phyloP scores from a whole-genome alignment of 1,140 invertebrate genomes.

The Drosophila sp. region DNA sequence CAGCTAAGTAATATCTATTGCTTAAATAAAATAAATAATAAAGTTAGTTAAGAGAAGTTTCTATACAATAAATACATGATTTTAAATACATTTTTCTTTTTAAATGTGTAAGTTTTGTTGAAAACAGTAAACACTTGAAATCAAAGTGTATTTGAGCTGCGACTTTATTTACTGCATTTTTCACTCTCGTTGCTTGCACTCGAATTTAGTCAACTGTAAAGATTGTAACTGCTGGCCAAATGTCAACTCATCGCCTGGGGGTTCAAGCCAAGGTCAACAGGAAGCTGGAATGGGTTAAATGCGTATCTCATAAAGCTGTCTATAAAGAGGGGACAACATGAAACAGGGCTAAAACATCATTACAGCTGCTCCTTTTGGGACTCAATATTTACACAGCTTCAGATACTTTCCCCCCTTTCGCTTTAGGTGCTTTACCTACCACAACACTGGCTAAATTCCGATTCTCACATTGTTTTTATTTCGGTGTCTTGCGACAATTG shows the following conservation, averaged over 20 bases:
- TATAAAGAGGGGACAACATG: neutral
- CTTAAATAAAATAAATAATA: too few species aligned
- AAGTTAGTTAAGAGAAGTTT: too few species aligned
- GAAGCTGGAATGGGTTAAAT: slow-evolving; percentile 1
- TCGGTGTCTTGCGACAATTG: slow-evolving; percentile 38
- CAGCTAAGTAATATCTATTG: too few species aligned
- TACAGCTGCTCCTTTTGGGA: slow-evolving; percentile 1
- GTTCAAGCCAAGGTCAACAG: slow-evolving; percentile 26
- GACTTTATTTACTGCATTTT: neutral
- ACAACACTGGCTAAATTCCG: too few species aligned
- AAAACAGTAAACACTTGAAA: neutral
- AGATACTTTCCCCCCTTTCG: neutral
- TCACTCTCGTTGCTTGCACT: neutral
- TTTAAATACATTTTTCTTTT: too few species aligned
- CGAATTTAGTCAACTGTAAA: slow-evolving; percentile 5
- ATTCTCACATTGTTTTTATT: neutral
- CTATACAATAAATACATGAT: too few species aligned
- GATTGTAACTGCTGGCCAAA: slow-evolving; percentile 17
- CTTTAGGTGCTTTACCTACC: too few species aligned
- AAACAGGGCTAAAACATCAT: slow-evolving; percentile 13
- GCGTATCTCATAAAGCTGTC: slow-evolving; percentile 1
- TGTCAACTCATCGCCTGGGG: slow-evolving; percentile 29
- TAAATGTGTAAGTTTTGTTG: too few species aligned
- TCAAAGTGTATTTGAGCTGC: neutral
- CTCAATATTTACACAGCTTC: slow-evolving; percentile 14